Base-by-base conservation (phyloP, 2,113 vertebrate species). In the Eulemur macaco region DNA sequence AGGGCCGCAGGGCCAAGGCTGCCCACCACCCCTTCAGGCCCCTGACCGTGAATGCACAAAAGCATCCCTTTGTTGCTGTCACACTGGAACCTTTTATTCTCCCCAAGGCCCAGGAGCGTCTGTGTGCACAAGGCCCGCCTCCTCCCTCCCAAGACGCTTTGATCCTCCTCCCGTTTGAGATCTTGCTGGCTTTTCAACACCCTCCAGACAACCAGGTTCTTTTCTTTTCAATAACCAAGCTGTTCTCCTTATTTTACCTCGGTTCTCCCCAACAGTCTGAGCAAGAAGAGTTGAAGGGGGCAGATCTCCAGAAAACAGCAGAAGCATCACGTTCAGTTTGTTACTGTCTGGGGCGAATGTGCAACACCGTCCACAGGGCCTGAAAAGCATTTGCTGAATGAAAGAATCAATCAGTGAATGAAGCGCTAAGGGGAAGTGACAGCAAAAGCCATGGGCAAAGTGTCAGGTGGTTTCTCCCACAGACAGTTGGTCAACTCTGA, bases 31-130 rank as follows among this genome's bases (percentile, higher is more conserved):
- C 96, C 96, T 89, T 50, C 31, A 94, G 56, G 17, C 21, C 73
- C n/a, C 0, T 42, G 66, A 54, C 63, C 37, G 37, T 98, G 98
- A 98, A 98, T 97, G 82, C 90, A 98, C 90, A 97, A 98, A 98
- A 95, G 97, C 60, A 64, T 66, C 68, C 68, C 97, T 97, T 97
- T 98, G 98, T 97, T 92, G 88, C 66, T 88, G 76, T 91, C 87
- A 98, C 97, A 98, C 88, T 45, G 31, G 14, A 94, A 92, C 42
- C 27, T 94, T 97, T 97, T 97, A 97, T 98, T 95, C 91, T 91
- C 71, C 88, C 45, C 29, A 17, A 54, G 78, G 45, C 21, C 71
- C 94, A 88, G 76, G 29, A 56, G 95, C 95, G 96, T 97, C 98
- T 98, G 97, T 95, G 39, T 15, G 21, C 94, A 83, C 89, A 93